A percentile compares a stretch with the other conserved stretches of the same genome.
phyloP scores from a whole-genome alignment of 92 coral and sea anemone genomes.

The Porites cylindrica region DNA sequence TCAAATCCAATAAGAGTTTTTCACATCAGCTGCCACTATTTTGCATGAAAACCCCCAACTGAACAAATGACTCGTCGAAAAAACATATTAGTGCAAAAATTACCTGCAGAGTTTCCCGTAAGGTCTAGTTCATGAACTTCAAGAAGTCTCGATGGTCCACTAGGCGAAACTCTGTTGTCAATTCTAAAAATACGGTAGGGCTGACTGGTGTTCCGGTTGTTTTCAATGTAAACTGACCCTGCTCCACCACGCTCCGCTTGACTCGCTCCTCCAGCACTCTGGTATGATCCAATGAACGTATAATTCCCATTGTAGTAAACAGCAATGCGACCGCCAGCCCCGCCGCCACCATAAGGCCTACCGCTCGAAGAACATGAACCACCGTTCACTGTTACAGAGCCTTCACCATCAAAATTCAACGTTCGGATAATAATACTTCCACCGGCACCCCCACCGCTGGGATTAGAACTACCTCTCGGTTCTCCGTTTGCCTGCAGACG shows the following conservation, averaged over 20 bases:
- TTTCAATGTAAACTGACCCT: constrained; percentile 86
- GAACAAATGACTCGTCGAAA: background rate
- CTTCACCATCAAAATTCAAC: constrained; percentile 94
- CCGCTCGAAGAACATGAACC: constrained; percentile 65
- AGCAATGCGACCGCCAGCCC: constrained; percentile 95
- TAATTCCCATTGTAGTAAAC: constrained; percentile 80
- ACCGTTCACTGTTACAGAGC: constrained; percentile 86
- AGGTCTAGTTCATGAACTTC: constrained; percentile 74
- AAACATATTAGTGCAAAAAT: background rate
- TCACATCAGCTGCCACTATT: no score
- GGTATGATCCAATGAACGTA: constrained; percentile 87
- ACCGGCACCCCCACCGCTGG: constrained; percentile 93
- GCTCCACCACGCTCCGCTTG: constrained; percentile 86
- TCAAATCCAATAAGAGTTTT: no score
- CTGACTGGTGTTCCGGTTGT: constrained; percentile 66
- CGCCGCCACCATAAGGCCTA: constrained; percentile 78
- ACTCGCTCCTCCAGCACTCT: constrained; percentile 90
- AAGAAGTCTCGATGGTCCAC: constrained; percentile 60
- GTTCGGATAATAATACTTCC: constrained; percentile 81
- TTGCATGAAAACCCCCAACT: no score
- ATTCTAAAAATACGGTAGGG: constrained; percentile 77
- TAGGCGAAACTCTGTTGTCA: constrained; percentile 65
- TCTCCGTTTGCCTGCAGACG: constrained; percentile 88
- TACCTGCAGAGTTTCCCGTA: constrained; percentile 62
- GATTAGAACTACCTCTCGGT: constrained; percentile 33